phyloP scores from a whole-genome alignment of 1,140 invertebrate genomes.

The Plodia interpunctella region DNA sequence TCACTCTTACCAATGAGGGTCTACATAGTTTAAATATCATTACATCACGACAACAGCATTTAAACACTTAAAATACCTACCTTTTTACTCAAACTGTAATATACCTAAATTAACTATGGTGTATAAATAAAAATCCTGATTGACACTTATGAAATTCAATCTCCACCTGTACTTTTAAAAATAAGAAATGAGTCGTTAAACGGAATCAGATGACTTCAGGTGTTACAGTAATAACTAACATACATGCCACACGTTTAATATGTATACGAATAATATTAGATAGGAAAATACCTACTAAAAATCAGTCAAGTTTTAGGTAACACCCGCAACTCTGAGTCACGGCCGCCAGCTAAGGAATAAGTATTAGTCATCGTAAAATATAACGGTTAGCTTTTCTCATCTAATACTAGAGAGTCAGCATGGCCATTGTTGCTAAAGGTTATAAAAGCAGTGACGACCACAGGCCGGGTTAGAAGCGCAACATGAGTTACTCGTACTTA shows the following conservation, averaged over 20 bases:
- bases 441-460: neutral
- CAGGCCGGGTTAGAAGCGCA: neutral
- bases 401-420: too few species aligned
- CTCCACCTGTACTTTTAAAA: too few species aligned
- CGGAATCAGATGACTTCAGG: too few species aligned
- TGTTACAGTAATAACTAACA: too few species aligned
- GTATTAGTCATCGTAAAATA: slow-evolving; percentile 2
- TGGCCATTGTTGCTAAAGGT: neutral
- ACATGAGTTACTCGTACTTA: too few species aligned
- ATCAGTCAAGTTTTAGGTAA: neutral
- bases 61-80: too few species aligned
- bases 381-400: neutral
- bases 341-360: neutral
- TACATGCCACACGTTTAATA: too few species aligned
- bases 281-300: neutral
- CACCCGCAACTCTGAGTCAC: neutral
- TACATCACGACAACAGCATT: neutral
- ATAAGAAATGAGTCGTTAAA: too few species aligned
- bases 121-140: too few species aligned
- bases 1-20: neutral
- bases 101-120: too few species aligned
- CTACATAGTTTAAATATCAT: slow-evolving; percentile 1
- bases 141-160: too few species aligned
- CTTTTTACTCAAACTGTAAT: too few species aligned
- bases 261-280: neutral